phyloP scores from a whole-genome alignment of 2,888 invertebrate species.

The Omphaloscelis lunosa region DNA sequence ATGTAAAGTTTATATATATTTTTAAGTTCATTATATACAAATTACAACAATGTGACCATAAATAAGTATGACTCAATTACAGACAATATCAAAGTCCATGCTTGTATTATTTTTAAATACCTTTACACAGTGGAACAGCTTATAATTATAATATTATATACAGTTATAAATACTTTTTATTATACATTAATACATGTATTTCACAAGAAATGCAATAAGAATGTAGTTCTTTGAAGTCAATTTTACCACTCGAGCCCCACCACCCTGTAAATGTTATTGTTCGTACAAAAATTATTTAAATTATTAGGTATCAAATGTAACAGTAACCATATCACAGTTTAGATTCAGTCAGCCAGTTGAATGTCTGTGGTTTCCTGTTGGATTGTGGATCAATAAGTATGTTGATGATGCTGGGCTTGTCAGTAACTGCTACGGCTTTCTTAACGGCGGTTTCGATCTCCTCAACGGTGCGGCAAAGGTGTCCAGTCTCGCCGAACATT shows the following conservation, averaged over 20 bases:
- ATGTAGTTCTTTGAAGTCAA: slow-evolving; percentile 47
- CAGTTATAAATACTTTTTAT: slow-evolving; percentile 28
- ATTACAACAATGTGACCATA: slow-evolving; percentile 82
- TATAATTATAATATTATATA: slow-evolving; percentile 8
- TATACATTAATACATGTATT: slow-evolving; percentile 28
- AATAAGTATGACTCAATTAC: slow-evolving; percentile 83
- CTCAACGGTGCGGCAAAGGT: slow-evolving; percentile 94
- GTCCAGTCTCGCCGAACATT: slow-evolving; percentile 95
- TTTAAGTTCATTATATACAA: slow-evolving; percentile 88
- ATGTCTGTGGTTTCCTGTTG: slow-evolving; percentile 97
- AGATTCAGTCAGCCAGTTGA: slow-evolving; percentile 98
- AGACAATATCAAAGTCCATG: slow-evolving; percentile 83
- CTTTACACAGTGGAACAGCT: slow-evolving; percentile 1
- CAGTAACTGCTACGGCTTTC: slow-evolving; percentile 92
- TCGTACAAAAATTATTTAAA: slow-evolving; percentile 21
- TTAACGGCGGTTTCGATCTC: slow-evolving; percentile 94
- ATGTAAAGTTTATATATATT: slow-evolving; percentile 87
- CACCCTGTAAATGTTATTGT: slow-evolving; percentile 40
- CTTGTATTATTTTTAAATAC: slow-evolving; percentile 66
- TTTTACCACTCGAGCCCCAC: slow-evolving; percentile 33
- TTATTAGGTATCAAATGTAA: background rate
- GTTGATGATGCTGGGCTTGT: slow-evolving; percentile 96
- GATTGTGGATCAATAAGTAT: slow-evolving; percentile 97
- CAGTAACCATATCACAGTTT: slow-evolving; percentile 92
- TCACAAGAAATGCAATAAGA: slow-evolving; percentile 47